A percentile compares a stretch with the other conserved stretches of the same genome.
Evolutionary conservation across 2,113 vertebrate genomes (phyloP).

Genomic region (Hymenochirus boettgeri): DNA sequence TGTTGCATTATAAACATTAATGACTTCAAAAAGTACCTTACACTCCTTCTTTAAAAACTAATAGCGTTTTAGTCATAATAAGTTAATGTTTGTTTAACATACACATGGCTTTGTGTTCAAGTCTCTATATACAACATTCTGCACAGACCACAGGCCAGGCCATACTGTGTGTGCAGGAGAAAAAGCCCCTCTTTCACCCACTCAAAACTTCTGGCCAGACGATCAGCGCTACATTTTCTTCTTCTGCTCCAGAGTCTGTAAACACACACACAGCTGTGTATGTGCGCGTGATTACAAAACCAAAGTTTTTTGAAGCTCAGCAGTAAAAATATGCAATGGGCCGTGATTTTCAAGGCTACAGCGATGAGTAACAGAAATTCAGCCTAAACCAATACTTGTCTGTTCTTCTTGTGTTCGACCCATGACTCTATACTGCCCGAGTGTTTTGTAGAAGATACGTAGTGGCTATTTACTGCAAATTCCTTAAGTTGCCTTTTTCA

Average conservation of each 20-base stretch:
- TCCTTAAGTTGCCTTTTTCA: no score
- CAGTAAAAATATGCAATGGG: slow-evolving; percentile 14
- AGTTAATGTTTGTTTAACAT: no score
- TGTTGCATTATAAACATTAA: no score
- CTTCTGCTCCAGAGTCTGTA: slow-evolving; percentile 30
- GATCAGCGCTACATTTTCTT: slow-evolving; percentile 1
- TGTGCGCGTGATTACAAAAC: slow-evolving; percentile 39
- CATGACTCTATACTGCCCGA: no score
- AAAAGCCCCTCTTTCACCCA: slow-evolving; percentile 3
- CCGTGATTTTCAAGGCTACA: slow-evolving; percentile 14
- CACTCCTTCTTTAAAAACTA: no score
- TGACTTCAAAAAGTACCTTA: no score
- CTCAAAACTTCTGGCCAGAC: background rate
- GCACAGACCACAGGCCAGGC: background rate
- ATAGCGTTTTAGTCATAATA: no score
- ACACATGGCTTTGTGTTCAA: no score
- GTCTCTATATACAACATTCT: no score
- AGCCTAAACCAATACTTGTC: slow-evolving; percentile 23
- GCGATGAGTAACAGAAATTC: slow-evolving; percentile 36
- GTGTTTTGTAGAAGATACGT: no score
- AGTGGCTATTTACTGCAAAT: no score
- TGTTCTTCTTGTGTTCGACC: slow-evolving; percentile 21
- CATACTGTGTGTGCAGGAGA: background rate
- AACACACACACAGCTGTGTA: slow-evolving; percentile 49
- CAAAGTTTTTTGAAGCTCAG: slow-evolving; percentile 37